Base-by-base conservation (phyloP, 1,140 invertebrate genomes). In the Oncopodura yosiiana region DNA sequence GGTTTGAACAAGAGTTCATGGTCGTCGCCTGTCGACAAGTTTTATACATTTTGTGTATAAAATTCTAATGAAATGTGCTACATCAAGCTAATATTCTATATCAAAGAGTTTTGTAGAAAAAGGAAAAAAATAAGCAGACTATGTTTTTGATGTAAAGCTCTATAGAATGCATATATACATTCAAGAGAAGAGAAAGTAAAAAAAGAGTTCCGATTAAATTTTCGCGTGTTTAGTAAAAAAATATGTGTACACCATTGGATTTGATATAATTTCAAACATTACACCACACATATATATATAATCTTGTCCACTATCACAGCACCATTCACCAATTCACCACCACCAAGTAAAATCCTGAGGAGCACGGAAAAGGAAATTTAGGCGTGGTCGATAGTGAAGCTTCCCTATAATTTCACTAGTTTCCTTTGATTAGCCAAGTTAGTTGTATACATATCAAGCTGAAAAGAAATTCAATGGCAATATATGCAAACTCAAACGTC, bases 361-460 rank as follows among this genome's bases (percentile, higher is more conserved):
- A 34, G 8, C n/a, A n/a, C 52, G 52, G 43, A 46, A 54, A 27
- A 54, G 52, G 52, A 54, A 54, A 54, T 54, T 54, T 54, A 54
- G 52, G 52, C 52, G 52, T 54, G 52, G 52, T 54, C 52, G 52
- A 37, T 54, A 46, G 4, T 19, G 19, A 45, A 34, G 37, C 43
- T 48, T 54, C 52, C 30, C 52, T 54, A 46, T 54, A 54, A 54
- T 54, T 54, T 36, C 27, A 32, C 21, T 9, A 19, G 29, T 44
- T 36, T 36, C 12, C 30, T 53, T 53, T 53, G 41, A 53, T 53
- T 53, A 26, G 44, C 1, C 8, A 11, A 16, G 21, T n/a, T 21
- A 32, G 44, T 46, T 27, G 27, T 32, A 12, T 27, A 43, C 18
- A 32, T 30, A 19, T 9, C 26, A 1, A n/a, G 27, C 6, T n/a